Base-by-base conservation (phyloP, 1,140 invertebrate genomes). In the Branchinecta lindahli region DNA sequence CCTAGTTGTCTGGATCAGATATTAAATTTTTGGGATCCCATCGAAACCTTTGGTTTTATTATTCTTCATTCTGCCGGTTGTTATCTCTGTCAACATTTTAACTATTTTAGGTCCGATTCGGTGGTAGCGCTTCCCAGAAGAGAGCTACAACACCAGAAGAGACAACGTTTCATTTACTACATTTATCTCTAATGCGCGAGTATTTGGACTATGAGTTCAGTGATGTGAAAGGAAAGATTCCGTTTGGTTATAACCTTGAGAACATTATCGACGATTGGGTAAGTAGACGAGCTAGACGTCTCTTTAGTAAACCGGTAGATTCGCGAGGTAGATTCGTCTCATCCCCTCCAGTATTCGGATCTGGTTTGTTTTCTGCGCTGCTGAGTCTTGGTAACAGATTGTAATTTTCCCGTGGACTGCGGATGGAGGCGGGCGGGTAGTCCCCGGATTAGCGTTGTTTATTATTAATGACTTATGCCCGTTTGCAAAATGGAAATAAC, bases 171-270 rank as follows among this genome's bases (percentile, higher is more conserved):
- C 93, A 88, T 79, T 81, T 98, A 3, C 81, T 98, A 44, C 94
- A 98, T 79, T 80, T 98, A 71, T 94, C 91, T 0, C 78, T 98
- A 61, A 81, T 98, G 76, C 84, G 94, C 73, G 92, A 96, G 75
- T 98, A 98, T 79, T 79, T 98, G 71, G 89, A 92, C 73, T 84
- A 91, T 79, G 96, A 98, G 80, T 98, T 98, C 81, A 81, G 85
- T 66, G 75, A 80, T 0, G 75, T 97, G 0, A 91, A 90, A 77
- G 80, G 69, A 67, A 82, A 84, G 45, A 75, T 92, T 33, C 77
- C 81, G 0, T 93, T 91, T 80, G 73, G 79, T 6, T 94, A 86
- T 78, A 85, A 94, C 77, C 81, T 96, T 71, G 93, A 95, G 75
- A 87, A 87, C 61, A 85, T 87, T 70, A 85, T 87, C 73, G 85